Evolutionary conservation across 2,888 invertebrate genomes (phyloP).

Genomic region (Acleris literana): DNA sequence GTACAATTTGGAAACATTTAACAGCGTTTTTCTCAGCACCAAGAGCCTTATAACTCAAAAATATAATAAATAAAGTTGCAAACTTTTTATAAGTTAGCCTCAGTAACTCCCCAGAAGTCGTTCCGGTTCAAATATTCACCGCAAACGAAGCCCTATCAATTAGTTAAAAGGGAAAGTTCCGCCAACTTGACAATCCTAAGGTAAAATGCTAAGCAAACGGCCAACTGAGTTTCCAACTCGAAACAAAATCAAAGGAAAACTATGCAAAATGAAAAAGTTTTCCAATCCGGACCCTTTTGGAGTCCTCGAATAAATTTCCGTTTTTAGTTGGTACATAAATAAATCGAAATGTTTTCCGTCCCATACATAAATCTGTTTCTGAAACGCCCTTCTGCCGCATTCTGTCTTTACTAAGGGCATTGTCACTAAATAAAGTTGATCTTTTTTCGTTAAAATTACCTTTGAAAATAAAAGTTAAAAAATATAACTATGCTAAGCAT

Average conservation of each 20-base stretch:
- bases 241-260: slow-evolving; percentile 14
- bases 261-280: slow-evolving; percentile 33
- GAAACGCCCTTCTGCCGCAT: slow-evolving; percentile 10
- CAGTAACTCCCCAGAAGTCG: too few species aligned
- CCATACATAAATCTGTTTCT: slow-evolving; percentile 28
- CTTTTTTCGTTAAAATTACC: too few species aligned
- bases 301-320: slow-evolving; percentile 21
- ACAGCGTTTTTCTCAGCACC: too few species aligned
- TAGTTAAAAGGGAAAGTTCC: too few species aligned
- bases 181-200: slow-evolving; percentile 4
- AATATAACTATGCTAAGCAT: not conserved
- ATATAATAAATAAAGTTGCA: too few species aligned
- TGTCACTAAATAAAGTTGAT: not conserved
- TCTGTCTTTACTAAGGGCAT: slow-evolving; percentile 14
- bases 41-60: too few species aligned
- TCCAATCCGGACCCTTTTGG: slow-evolving; percentile 13
- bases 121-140: too few species aligned
- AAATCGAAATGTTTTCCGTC: slow-evolving; percentile 30
- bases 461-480: not conserved
- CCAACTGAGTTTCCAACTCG: slow-evolving; percentile 1
- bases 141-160: too few species aligned
- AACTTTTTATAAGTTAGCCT: too few species aligned
- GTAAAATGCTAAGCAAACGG: not conserved
- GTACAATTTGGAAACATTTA: too few species aligned
- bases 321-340: slow-evolving; percentile 20